Conservation (phyloP, 2,113 vertebrate genomes). For the Amphilophus citrinellus region DNA sequence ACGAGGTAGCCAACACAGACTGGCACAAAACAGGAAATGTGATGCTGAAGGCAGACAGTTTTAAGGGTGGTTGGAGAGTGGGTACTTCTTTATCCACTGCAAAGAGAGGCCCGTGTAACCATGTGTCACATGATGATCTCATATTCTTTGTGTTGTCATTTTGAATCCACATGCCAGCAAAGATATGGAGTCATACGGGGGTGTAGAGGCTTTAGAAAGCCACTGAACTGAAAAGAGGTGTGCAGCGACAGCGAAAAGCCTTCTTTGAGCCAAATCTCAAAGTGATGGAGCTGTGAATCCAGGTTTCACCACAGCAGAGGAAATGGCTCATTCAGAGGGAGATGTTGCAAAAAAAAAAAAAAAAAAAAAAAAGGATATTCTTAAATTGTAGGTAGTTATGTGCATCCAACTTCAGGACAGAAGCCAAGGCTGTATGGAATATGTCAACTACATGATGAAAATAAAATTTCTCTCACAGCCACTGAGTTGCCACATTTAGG, state of each 20-base stretch:
- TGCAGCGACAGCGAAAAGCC: accelerated
- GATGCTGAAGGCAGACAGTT: neutral
- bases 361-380: too few species aligned
- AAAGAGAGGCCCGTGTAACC: neutral
- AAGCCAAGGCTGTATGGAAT: neutral
- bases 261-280: neutral
- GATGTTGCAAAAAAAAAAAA: neutral
- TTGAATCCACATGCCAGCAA: neutral
- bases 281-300: neutral
- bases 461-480: neutral
- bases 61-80: neutral
- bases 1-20: neutral
- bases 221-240: neutral
- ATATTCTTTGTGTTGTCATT: neutral
- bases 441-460: neutral
- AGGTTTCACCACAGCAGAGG: neutral
- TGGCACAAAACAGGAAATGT: neutral
- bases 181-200: neutral
- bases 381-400: accelerated
- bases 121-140: neutral
- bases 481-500: neutral
- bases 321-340: accelerated
- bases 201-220: neutral
- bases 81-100: neutral
- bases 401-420: neutral